A percentile compares a stretch with the other conserved stretches of the same genome.
phyloP scores from a whole-genome alignment of 1,140 invertebrate species.

The Nylanderia fulva region DNA sequence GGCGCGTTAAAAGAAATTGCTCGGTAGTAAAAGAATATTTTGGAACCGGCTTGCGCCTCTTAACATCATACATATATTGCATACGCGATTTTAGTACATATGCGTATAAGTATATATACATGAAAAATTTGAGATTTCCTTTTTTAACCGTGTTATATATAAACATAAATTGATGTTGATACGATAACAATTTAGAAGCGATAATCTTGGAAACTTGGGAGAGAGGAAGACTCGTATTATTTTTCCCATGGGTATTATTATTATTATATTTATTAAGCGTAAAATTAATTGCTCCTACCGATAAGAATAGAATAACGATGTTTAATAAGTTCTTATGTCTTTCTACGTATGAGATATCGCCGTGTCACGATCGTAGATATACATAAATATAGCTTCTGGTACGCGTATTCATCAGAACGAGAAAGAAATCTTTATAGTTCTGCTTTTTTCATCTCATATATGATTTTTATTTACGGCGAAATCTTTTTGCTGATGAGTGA shows the following conservation, averaged over 20 bases:
- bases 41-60: background rate
- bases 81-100: background rate
- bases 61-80: background rate
- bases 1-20: conserved; percentile 45
- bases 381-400: conserved; percentile 61
- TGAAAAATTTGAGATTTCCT: background rate
- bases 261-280: background rate
- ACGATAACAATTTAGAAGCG: background rate
- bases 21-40: conserved; percentile 36
- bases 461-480: conserved; percentile 66
- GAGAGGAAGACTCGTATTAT: background rate
- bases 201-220: background rate
- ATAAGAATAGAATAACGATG: conserved; percentile 2
- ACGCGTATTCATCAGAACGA: conserved; percentile 51
- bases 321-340: conserved; percentile 3
- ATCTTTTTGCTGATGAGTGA: conserved; percentile 55
- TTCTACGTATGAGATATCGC: conserved; percentile 37
- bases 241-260: background rate
- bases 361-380: conserved; percentile 32
- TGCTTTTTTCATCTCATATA: conserved; percentile 62
- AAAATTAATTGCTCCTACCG: no score
- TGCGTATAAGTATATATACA: background rate
- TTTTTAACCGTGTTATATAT: background rate
- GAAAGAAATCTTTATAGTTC: conserved; percentile 65
- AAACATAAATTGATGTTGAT: background rate